Base-by-base conservation (phyloP, 2,113 vertebrate species). In the Vicugna pacos region DNA sequence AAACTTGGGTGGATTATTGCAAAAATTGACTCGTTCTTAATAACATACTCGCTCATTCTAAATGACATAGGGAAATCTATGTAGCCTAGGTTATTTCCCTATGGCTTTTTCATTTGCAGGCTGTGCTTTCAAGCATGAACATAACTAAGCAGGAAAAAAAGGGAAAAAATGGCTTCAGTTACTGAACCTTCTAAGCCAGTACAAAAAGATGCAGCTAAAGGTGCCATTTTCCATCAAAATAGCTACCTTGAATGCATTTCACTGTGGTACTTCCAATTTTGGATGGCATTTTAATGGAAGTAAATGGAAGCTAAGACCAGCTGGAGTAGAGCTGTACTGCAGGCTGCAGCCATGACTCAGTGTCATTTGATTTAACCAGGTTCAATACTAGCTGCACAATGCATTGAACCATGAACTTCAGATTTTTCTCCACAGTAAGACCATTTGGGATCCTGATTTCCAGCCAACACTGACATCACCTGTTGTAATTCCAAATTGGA, bases 141-240 rank as follows among this genome's bases (percentile, higher is more conserved):
- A 76, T 28, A 96, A 81, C 73, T 72, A 95, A 84, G 24, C 28
- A 88, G 28, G 0, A 64, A 85, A 91, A 48, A 35, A 52, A 15
- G 16, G 19, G 14, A 64, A 52, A 52, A 58, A 86, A 52, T 0
- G 0, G 3, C 10, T 76, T 85, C 69, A 64, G 80, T 84, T 88
- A 91, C 82, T 94, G 52, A 95, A 83, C 35, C 70, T 42, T 88
- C 10, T 48, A 70, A 90, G 13, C 38, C 70, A 84, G 3, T 64
- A 81, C 70, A 84, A 94, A 97, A 90, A 75, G 77, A 96, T 93
- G 28, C 80, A 90, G 52, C 64, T 70, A 87, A 91, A 80, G 46
- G 30, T 67, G 80, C 38, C 77, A 92, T 94, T 91, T 94, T 94
- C 93, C 75, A 97, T 87, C 93, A 81, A 96, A 96, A 96, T 87